phyloP scores from a whole-genome alignment of 1,140 invertebrate genomes.

The Notospermus geniculatus region DNA sequence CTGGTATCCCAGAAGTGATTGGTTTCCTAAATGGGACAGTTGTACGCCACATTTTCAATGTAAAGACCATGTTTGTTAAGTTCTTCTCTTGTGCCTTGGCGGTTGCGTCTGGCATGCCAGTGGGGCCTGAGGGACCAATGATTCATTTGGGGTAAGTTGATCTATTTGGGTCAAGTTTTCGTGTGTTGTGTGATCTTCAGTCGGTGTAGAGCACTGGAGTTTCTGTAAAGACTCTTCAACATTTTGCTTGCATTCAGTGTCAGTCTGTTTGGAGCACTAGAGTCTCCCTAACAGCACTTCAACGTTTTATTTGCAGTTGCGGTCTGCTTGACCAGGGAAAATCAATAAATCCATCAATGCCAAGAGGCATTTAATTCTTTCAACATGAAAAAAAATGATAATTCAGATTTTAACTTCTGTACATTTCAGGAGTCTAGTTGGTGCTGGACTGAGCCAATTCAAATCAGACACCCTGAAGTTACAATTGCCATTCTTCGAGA shows the following conservation, averaged over 20 bases:
- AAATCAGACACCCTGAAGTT: slow-evolving; percentile 50
- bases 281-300: too few species aligned
- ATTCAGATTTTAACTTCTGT: slow-evolving; percentile 8
- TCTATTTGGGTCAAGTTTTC: not conserved
- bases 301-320: too few species aligned
- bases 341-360: too few species aligned
- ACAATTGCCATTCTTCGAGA: slow-evolving; percentile 50
- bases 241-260: not conserved
- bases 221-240: too few species aligned
- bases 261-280: too few species aligned
- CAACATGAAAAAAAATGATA: too few species aligned
- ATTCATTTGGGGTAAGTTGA: slow-evolving; percentile 51
- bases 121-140: slow-evolving; percentile 58
- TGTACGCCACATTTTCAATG: slow-evolving; percentile 52
- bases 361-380: too few species aligned
- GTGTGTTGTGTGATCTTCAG: not conserved
- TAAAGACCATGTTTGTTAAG: slow-evolving; percentile 56
- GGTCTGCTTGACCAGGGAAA: too few species aligned
- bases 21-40: slow-evolving; percentile 57
- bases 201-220: too few species aligned
- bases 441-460: slow-evolving; percentile 55
- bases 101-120: slow-evolving; percentile 56
- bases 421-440: slow-evolving; percentile 49
- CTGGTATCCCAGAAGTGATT: slow-evolving; percentile 57
- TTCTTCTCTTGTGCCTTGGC: slow-evolving; percentile 55